A percentile compares a stretch with the other conserved stretches of the same genome.
phyloP scores from a whole-genome alignment of 2,797 vertebrate species.

The Knipowitschia caucasica region DNA sequence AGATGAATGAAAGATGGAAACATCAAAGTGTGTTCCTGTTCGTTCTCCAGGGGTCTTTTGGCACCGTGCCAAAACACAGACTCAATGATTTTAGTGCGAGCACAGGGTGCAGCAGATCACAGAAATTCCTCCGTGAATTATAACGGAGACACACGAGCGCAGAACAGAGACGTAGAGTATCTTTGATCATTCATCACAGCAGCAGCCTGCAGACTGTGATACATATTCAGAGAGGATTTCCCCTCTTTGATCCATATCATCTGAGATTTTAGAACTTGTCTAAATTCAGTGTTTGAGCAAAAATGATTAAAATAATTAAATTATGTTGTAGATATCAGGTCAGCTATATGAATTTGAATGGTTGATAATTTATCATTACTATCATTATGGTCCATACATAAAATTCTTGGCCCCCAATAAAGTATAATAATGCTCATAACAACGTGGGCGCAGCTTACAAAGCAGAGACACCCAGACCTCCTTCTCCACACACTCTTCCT shows the following conservation, averaged over 20 bases:
- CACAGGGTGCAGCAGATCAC: constrained; percentile 3
- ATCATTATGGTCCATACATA: no score
- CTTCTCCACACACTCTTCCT: no score
- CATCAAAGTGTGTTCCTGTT: constrained; percentile 42
- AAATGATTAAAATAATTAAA: not conserved
- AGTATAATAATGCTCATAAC: no score
- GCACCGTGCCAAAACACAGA: constrained; percentile 4
- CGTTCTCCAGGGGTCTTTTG: constrained; percentile 25
- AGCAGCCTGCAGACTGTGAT: constrained; percentile 5
- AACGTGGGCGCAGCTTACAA: no score
- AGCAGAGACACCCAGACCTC: no score
- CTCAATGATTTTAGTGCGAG: constrained; percentile 28
- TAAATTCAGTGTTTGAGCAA: not conserved
- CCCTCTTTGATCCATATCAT: constrained; percentile 27
- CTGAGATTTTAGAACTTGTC: constrained; percentile 24
- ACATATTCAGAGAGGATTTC: constrained; percentile 31
- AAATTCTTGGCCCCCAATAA: no score
- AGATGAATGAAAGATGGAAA: constrained; percentile 43
- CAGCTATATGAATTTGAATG: no score
- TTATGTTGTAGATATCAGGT: no score
- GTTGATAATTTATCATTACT: no score
- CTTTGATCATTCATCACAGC: constrained; percentile 33
- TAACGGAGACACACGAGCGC: constrained; percentile 2
- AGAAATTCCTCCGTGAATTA: constrained; percentile 11
- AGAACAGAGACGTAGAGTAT: not conserved